A percentile compares a stretch with the other conserved stretches of the same genome.
Conservation (phyloP, 2,888 invertebrate genomes). For the Capitulum mitella region DNA sequence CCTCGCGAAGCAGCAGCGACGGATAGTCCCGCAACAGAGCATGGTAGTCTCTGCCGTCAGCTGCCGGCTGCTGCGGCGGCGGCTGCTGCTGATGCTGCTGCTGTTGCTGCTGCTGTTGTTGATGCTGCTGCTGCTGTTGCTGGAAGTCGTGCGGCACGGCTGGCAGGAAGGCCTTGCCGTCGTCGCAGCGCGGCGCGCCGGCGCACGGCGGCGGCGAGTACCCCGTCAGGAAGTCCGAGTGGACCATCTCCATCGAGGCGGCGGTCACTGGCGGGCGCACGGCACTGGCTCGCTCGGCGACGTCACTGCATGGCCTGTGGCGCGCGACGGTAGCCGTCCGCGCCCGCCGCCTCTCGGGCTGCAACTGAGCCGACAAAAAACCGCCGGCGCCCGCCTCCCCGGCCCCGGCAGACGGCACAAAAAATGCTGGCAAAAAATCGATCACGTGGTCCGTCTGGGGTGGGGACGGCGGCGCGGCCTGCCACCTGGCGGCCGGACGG, state of each 20-base stretch:
- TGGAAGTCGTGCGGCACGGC: not conserved
- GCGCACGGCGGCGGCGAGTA: constrained; percentile 13
- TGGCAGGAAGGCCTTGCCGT: not conserved
- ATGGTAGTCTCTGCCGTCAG: not conserved
- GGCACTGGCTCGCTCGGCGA: not conserved
- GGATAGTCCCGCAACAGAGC: not conserved
- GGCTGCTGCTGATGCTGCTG: not conserved
- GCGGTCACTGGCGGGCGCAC: not conserved
- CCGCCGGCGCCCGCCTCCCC: not conserved
- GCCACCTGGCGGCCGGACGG: not conserved
- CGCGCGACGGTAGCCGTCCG: not conserved
- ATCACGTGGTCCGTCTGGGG: constrained; percentile 22
- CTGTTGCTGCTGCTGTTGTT: not conserved
- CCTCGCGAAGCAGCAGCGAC: not conserved
- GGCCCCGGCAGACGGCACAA: constrained; percentile 20
- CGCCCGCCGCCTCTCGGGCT: not conserved
- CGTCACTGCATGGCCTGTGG: not conserved
- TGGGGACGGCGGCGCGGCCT: constrained; percentile 3
- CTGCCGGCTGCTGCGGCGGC: not conserved
- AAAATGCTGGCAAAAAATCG: constrained; percentile 10
- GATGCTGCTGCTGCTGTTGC: not conserved
- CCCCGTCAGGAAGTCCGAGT: not conserved
- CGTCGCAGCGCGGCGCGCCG: not conserved
- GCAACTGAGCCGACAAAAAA: constrained; percentile 20
- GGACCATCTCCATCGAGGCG: constrained; percentile 10